Percentiles rank a stretch among this genome's conserved stretches.
These are phyloP conservation scores for Holocentrus rufus DNA, from an alignment of 2,797 vertebrate species.

Conservation along the genomic window DNA sequence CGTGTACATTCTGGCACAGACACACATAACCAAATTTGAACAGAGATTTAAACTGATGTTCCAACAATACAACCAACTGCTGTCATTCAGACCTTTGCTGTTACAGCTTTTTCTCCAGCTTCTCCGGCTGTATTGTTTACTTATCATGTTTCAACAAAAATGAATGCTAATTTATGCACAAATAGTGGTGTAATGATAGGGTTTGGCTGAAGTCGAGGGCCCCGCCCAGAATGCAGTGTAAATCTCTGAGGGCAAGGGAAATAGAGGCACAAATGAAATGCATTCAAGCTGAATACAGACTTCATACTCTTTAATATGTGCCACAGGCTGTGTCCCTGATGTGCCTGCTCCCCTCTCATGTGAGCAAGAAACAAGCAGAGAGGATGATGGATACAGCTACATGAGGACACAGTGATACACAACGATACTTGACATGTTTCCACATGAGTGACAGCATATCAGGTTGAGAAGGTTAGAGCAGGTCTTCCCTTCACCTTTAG, in stretches of 20 bases:
- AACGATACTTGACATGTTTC: conserved; percentile 72
- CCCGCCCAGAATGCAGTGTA: conserved; percentile 41
- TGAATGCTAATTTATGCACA: conserved; percentile 66
- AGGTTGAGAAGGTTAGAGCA: conserved; percentile 43
- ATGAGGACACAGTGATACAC: conserved; percentile 59
- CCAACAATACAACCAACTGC: not conserved
- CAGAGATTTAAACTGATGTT: conserved; percentile 22
- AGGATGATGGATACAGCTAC: conserved; percentile 72
- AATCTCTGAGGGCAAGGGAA: conserved; percentile 61
- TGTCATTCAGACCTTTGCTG: conserved; percentile 13
- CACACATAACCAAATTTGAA: not conserved
- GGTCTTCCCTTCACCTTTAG: conserved; percentile 45
- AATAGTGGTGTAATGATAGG: conserved; percentile 54
- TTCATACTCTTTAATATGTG: conserved; percentile 69
- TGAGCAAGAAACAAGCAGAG: conserved; percentile 67
- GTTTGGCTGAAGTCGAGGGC: conserved; percentile 48
- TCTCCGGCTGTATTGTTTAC: conserved; percentile 49
- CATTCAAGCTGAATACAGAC: conserved; percentile 62
- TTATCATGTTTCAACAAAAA: conserved; percentile 47
- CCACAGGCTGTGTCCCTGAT: conserved; percentile 75
- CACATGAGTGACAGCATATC: conserved; percentile 57
- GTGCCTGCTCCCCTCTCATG: conserved; percentile 66
- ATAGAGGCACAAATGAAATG: conserved; percentile 67
- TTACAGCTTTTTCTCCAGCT: conserved; percentile 21
- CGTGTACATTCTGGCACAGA: conserved; percentile 20